Evolutionary conservation across 2,888 invertebrate species (phyloP).

Genomic region (Acanthosepion esculentum): DNA sequence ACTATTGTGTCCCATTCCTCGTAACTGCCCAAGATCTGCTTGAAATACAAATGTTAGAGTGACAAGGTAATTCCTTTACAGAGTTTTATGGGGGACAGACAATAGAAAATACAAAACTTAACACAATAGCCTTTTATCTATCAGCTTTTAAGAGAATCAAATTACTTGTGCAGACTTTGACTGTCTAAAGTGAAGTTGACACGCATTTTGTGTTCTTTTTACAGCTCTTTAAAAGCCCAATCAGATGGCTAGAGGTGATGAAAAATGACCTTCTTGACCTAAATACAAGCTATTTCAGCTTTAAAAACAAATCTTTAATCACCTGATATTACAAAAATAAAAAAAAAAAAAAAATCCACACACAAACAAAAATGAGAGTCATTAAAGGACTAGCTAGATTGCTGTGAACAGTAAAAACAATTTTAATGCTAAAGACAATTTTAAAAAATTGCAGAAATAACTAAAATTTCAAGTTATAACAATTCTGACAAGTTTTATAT

Average conservation of each 20-base stretch:
- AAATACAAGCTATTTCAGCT: background rate
- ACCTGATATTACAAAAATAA: background rate
- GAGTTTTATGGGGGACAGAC: background rate
- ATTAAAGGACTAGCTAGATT: too few relatives aligned
- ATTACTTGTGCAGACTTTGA: background rate
- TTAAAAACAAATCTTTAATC: background rate
- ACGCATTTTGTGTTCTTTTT: background rate
- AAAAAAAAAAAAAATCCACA: background rate
- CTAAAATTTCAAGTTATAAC: too few relatives aligned
- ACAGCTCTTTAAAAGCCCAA: background rate
- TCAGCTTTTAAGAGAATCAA: background rate
- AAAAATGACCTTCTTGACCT: background rate
- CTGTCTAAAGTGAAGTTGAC: background rate
- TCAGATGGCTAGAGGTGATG: background rate
- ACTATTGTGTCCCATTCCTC: too few relatives aligned
- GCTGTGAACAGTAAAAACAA: too few relatives aligned
- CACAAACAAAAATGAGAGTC: too few relatives aligned
- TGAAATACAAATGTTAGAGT: background rate
- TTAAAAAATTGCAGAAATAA: too few relatives aligned
- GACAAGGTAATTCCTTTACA: background rate
- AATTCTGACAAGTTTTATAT: too few relatives aligned
- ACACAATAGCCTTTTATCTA: background rate
- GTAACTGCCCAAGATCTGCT: too few relatives aligned
- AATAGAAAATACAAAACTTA: background rate
- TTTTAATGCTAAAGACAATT: too few relatives aligned